Conservation (phyloP, 1,140 invertebrate genomes). For the Psilanteris sp. region DNA sequence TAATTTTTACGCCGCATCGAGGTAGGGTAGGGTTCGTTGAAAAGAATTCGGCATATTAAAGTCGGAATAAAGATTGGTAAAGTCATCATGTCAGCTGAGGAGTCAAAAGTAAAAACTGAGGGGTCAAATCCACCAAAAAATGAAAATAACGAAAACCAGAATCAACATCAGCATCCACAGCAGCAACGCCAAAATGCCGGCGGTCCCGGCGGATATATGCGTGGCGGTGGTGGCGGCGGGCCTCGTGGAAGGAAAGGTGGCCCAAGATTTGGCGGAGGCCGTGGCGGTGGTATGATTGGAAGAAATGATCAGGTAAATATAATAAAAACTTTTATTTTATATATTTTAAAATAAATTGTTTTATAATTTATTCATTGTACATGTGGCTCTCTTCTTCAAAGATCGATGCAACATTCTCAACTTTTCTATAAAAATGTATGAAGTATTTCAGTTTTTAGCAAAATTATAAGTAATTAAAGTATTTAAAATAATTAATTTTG, state of each 20-base stretch:
- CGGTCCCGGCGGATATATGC: constrained; percentile 23
- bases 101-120: constrained; percentile 67
- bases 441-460: too few species aligned
- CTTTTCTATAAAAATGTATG: too few species aligned
- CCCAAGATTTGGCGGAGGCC: constrained; percentile 69
- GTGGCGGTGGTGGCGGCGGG: constrained; percentile 38
- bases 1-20: neutral
- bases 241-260: constrained; percentile 69
- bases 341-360: too few species aligned
- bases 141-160: constrained; percentile 69
- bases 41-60: too few species aligned
- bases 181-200: constrained; percentile 55
- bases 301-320: constrained; percentile 57
- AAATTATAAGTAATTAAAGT: too few species aligned
- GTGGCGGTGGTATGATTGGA: constrained; percentile 63
- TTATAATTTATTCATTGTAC: too few species aligned
- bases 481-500: too few species aligned
- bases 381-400: too few species aligned
- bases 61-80: too few species aligned
- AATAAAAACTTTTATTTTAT: too few species aligned
- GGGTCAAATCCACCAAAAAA: constrained; percentile 50
- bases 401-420: too few species aligned
- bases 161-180: constrained; percentile 9
- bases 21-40: neutral
- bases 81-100: constrained; percentile 66